A percentile compares a stretch with the other conserved stretches of the same genome.
phyloP scores from a whole-genome alignment of 2,113 vertebrate genomes.

The Deroptyus accipitrinus region DNA sequence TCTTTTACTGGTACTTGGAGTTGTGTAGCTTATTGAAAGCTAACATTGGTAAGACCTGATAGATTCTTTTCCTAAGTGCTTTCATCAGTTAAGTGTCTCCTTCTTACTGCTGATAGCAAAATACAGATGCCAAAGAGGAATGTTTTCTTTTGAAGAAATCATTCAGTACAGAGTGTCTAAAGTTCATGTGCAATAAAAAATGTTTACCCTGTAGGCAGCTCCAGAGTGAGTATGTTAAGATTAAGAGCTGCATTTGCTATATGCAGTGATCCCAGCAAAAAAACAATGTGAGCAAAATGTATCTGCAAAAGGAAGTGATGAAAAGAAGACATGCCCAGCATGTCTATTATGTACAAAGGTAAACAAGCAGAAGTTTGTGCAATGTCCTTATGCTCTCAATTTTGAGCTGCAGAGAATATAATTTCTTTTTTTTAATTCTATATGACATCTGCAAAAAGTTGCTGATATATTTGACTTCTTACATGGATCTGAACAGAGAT shows the following conservation, averaged over 20 bases:
- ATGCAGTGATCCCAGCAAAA: not conserved
- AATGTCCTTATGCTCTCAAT: not conserved
- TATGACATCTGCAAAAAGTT: not conserved
- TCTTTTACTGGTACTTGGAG: not conserved
- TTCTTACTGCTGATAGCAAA: not conserved
- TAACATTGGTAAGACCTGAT: not conserved
- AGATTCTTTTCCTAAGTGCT: not conserved
- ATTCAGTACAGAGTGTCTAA: not conserved
- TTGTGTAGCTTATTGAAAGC: not conserved
- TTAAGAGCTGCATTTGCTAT: not conserved
- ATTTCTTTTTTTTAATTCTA: not conserved
- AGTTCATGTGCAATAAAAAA: not conserved
- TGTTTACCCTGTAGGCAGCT: not conserved
- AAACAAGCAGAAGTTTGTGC: not conserved
- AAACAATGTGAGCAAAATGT: not conserved
- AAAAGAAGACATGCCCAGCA: not conserved
- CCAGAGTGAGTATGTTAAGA: not conserved
- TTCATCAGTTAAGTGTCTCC: not conserved
- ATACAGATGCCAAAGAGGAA: not conserved
- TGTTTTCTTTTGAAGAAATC: not conserved
- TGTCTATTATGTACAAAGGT: not conserved
- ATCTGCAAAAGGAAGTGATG: rapidly evolving
- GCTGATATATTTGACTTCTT: not conserved
- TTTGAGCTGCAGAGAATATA: not conserved
- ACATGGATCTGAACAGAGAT: not conserved